phyloP scores from a whole-genome alignment of 2,113 vertebrate species.

The Hemicordylus capensis region DNA sequence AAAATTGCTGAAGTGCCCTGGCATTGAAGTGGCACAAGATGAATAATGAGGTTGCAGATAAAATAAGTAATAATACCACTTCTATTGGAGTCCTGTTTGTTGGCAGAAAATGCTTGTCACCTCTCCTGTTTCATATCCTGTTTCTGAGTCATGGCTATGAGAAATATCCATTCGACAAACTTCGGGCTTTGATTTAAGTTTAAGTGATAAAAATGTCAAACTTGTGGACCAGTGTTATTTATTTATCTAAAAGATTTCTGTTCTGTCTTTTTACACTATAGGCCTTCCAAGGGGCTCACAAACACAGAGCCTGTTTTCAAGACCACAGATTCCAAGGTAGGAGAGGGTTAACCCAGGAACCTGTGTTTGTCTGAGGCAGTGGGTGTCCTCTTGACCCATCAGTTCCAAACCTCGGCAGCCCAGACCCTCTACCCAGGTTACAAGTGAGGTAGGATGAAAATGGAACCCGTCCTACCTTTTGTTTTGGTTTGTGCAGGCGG shows the following conservation, averaged over 20 bases:
- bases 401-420: too few relatives aligned
- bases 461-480: too few relatives aligned
- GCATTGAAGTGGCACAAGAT: constrained; percentile 52
- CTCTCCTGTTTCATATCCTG: constrained; percentile 49
- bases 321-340: too few relatives aligned
- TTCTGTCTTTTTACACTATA: too few relatives aligned
- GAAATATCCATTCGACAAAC: constrained; percentile 39
- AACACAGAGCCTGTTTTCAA: too few relatives aligned
- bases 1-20: constrained; percentile 43
- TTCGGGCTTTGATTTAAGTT: constrained; percentile 47
- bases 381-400: too few relatives aligned
- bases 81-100: constrained; percentile 48
- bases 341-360: too few relatives aligned
- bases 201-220: constrained; percentile 55
- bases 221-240: constrained; percentile 22
- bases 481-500: too few relatives aligned
- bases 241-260: background rate
- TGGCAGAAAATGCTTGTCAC: constrained; percentile 52
- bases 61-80: constrained; percentile 60
- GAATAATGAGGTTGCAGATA: constrained; percentile 64
- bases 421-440: too few relatives aligned
- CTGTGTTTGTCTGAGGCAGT: too few relatives aligned
- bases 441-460: too few relatives aligned
- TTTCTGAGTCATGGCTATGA: constrained; percentile 41
- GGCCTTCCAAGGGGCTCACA: background rate